Evolutionary conservation across 2,888 invertebrate species (phyloP).

Genomic region (Drosophila prostipennis): DNA sequence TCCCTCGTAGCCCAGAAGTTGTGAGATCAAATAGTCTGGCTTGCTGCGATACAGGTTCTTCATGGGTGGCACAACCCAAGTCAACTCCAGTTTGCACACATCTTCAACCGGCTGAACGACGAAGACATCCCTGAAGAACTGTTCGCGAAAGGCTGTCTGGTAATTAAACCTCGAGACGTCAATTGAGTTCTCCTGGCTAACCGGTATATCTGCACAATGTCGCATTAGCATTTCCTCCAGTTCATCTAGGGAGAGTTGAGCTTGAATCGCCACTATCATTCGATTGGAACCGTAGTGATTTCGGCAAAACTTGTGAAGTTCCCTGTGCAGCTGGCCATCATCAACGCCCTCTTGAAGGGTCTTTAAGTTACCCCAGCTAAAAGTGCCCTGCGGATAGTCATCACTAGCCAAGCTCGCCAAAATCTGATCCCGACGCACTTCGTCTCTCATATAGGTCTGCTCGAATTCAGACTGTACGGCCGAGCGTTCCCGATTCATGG

Average conservation of each 20-base stretch:
- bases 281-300: constrained; percentile 93
- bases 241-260: constrained; percentile 82
- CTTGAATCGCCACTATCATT: constrained; percentile 94
- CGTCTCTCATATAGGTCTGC: constrained; percentile 90
- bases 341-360: constrained; percentile 88
- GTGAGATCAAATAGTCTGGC: constrained; percentile 89
- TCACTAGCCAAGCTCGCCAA: constrained; percentile 88
- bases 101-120: constrained; percentile 91
- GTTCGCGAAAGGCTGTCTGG: constrained; percentile 74
- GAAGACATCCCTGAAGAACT: constrained; percentile 84
- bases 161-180: constrained; percentile 86
- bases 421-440: constrained; percentile 90
- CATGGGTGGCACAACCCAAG: constrained; percentile 82
- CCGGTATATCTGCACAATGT: constrained; percentile 89
- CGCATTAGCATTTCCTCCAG: constrained; percentile 83
- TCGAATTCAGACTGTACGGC: constrained; percentile 96
- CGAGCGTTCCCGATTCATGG: constrained; percentile 93
- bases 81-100: constrained; percentile 87
- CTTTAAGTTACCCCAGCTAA: constrained; percentile 93
- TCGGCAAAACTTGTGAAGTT: constrained; percentile 90
- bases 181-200: constrained; percentile 87
- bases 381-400: constrained; percentile 90
- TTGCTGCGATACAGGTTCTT: constrained; percentile 78
- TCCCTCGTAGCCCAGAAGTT: constrained; percentile 93
- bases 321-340: constrained; percentile 88